phyloP scores from a whole-genome alignment of 1,140 invertebrate species.

The Palaemon carinicauda region DNA sequence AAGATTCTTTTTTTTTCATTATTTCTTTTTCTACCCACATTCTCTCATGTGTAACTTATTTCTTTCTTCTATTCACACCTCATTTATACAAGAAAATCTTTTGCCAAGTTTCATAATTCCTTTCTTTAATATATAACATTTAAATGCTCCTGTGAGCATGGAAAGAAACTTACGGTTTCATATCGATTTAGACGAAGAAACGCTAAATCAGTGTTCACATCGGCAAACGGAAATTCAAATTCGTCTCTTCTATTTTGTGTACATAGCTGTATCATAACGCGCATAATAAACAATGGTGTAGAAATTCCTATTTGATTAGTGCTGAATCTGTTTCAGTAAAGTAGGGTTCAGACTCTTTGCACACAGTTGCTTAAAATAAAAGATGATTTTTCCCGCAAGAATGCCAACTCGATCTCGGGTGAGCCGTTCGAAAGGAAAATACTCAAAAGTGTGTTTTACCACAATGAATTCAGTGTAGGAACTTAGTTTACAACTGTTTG shows the following conservation, averaged over 20 bases:
- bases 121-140: not conserved
- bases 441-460: not conserved
- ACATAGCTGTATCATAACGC: slow-evolving; percentile 47
- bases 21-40: not conserved
- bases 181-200: not conserved
- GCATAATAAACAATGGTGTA: slow-evolving; percentile 43
- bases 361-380: not conserved
- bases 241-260: not conserved
- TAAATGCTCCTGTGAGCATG: slow-evolving; percentile 3
- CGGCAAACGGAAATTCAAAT: not conserved
- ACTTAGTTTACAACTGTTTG: no score
- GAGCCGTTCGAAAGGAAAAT: not conserved
- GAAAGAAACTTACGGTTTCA: not conserved
- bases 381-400: no score
- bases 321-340: slow-evolving; percentile 11
- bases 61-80: not conserved
- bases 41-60: not conserved
- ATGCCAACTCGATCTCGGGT: not conserved
- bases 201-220: not conserved
- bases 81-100: not conserved
- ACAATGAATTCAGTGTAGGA: no score
- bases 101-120: slow-evolving; percentile 9
- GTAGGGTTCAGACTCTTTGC: slow-evolving; percentile 6
- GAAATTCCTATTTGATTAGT: slow-evolving; percentile 26
- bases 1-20: not conserved